Evolutionary conservation across 2,888 invertebrate species (phyloP).

Genomic region (Ophioninae sp.): DNA sequence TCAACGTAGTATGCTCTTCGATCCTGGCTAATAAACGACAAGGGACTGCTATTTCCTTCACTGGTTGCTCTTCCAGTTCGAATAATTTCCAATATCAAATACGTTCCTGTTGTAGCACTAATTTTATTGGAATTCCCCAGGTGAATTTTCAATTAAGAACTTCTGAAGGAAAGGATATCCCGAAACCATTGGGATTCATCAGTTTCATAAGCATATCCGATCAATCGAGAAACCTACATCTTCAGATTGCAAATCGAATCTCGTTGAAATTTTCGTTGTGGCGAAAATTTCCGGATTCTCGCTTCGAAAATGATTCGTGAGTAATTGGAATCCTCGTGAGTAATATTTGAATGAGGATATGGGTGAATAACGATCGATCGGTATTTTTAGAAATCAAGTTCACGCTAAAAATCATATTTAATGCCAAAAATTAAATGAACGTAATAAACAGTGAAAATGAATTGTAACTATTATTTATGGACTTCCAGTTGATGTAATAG

Average conservation of each 20-base stretch:
- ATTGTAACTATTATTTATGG: no score
- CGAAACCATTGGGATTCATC: constrained; percentile 5
- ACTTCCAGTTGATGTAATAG: no score
- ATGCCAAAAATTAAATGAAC: no score
- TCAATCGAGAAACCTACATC: neutral
- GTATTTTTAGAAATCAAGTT: no score
- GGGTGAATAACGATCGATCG: neutral
- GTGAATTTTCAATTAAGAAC: constrained; percentile 63
- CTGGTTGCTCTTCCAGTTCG: constrained; percentile 5
- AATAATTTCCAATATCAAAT: constrained; percentile 52
- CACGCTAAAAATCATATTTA: no score
- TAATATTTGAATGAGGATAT: neutral
- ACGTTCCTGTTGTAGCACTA: constrained; percentile 43
- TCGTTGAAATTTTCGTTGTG: neutral
- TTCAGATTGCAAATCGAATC: neutral
- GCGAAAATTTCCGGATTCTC: neutral
- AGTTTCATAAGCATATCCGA: neutral
- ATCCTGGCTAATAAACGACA: constrained; percentile 43
- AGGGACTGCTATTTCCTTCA: constrained; percentile 1
- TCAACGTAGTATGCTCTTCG: constrained; percentile 44
- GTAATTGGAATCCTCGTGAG: neutral
- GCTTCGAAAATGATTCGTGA: neutral
- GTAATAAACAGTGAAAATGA: no score
- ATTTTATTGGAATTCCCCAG: constrained; percentile 41
- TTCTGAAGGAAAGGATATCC: neutral